Conservation (phyloP, 2,888 invertebrate genomes). For the Oscheius sp. region DNA sequence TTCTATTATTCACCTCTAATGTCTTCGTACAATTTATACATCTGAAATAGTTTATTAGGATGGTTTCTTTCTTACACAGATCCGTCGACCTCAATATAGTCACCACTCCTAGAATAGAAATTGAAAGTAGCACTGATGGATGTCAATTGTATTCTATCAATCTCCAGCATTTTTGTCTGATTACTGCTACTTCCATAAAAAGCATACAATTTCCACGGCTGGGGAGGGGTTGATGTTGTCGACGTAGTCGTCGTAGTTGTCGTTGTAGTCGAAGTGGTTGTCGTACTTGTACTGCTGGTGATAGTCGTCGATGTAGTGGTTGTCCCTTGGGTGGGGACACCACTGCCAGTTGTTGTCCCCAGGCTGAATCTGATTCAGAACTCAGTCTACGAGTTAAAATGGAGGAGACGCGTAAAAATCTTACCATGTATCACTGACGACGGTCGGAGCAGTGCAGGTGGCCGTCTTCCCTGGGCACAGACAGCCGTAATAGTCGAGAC, state of each 20-base stretch:
- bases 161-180: neutral
- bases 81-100: conserved; percentile 2
- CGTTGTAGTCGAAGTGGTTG: neutral
- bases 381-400: neutral
- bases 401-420: neutral
- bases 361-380: conserved; percentile 26
- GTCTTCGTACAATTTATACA: neutral
- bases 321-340: neutral
- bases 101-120: neutral
- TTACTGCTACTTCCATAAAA: neutral
- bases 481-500: neutral
- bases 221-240: neutral
- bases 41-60: neutral
- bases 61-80: neutral
- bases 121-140: neutral
- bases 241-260: neutral
- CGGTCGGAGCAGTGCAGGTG: neutral
- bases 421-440: conserved; percentile 3
- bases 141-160: neutral
- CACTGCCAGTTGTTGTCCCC: neutral
- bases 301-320: neutral
- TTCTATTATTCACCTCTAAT: neutral
- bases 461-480: neutral
- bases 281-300: too few species aligned
- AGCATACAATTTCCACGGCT: neutral